phyloP scores from a whole-genome alignment of 1,140 invertebrate genomes.

The Penaeus chinensis region DNA sequence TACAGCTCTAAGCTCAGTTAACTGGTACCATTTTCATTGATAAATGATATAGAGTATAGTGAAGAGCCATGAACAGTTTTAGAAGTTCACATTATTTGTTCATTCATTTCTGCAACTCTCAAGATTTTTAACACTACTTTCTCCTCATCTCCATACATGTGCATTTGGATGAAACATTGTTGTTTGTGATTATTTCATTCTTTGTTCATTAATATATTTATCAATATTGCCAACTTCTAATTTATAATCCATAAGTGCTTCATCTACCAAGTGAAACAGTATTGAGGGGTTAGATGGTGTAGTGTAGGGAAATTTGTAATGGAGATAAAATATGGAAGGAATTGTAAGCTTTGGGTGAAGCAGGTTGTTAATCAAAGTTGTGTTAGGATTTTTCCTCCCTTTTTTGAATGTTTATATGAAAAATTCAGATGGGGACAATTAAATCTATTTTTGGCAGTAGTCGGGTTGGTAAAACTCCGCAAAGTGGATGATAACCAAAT shows the following conservation, averaged over 20 bases:
- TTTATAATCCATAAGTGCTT: not conserved
- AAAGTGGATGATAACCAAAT: too few species aligned
- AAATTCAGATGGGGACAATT: not conserved
- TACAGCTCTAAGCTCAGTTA: too few species aligned
- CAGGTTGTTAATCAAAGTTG: not conserved
- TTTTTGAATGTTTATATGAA: not conserved
- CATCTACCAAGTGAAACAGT: too few species aligned
- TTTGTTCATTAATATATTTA: conserved; percentile 3
- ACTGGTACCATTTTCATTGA: too few species aligned
- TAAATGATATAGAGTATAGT: too few species aligned
- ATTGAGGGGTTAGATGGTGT: not conserved
- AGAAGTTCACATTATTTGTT: too few species aligned
- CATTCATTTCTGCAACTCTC: too few species aligned
- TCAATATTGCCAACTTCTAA: not conserved
- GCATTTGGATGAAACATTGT: conserved; percentile 27
- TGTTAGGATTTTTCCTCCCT: not conserved
- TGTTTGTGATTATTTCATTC: conserved; percentile 18
- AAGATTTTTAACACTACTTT: too few species aligned
- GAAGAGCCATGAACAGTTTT: too few species aligned
- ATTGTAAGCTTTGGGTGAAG: not conserved
- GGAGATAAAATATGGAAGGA: too few species aligned
- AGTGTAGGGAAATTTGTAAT: too few species aligned
- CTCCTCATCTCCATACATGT: conserved; percentile 7
- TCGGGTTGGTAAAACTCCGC: not conserved
- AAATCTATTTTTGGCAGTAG: not conserved